These are phyloP conservation scores for Rhopalosiphum padi DNA, from an alignment of 1,140 invertebrate genomes.

Conservation along the genomic window DNA sequence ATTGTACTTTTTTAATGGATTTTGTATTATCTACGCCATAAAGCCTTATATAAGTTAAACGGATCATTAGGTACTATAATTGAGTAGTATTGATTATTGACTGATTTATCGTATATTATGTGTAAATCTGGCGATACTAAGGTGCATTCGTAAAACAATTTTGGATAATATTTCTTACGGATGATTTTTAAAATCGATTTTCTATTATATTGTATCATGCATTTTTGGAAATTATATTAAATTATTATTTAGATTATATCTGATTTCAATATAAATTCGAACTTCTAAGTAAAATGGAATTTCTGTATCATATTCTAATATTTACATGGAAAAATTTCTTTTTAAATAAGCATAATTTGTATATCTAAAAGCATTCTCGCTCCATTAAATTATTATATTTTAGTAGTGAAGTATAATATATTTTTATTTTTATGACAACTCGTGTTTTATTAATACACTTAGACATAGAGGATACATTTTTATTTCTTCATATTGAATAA, in stretches of 20 bases:
- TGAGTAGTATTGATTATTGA: background rate
- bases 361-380: background rate
- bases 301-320: background rate
- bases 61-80: background rate
- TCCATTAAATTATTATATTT: background rate
- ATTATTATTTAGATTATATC: background rate
- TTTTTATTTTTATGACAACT: background rate
- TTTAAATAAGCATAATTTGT: background rate
- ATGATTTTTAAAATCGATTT: background rate
- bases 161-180: background rate
- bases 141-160: background rate
- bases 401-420: background rate
- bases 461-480: background rate
- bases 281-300: background rate
- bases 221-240: background rate
- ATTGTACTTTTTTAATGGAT: background rate
- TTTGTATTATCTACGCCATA: background rate
- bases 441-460: background rate
- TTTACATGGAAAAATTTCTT: background rate
- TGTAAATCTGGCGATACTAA: background rate
- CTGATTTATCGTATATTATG: background rate
- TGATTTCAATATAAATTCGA: background rate
- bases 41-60: background rate
- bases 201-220: background rate
- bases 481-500: slow-evolving; percentile 5